Base-by-base conservation (phyloP, 1,140 invertebrate species). In the Drosophila watanabei region DNA sequence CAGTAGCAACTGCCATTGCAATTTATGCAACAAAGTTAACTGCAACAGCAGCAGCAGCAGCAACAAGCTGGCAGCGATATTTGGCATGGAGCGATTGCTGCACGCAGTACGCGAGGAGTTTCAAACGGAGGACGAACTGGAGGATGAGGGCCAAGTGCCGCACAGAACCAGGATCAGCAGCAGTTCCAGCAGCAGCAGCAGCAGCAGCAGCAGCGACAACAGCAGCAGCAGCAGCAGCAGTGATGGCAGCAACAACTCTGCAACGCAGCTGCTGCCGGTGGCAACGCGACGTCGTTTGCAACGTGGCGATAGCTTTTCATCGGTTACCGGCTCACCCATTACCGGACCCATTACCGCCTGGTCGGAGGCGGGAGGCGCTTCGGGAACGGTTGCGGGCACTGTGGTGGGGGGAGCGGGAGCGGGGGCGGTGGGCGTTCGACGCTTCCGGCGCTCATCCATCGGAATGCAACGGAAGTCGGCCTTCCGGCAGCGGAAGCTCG, bases 401-500 rank as follows among this genome's bases (percentile, higher is more conserved):
- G 45, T 18, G 14, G 62, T 45, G 5, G n/a, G n/a, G n/a, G n/a
- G n/a, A n/a, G n/a, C n/a, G n/a, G 46, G 73, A 4, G 48, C 54
- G 6, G 65, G 66, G 0, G 43, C 54, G 45, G 59, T 32, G 10
- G 43, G 59, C 48, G 61, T 90, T 28, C 84, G 91, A 46, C 91
- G 84, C 56, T 92, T 92, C 79, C 91, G 91, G 28, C 88, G 91
- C 73, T 92, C 91, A 16, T 91, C 91, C 30, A 90, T 92, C 59
- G 91, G 91, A 60, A 92, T 92, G 85, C 91, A 92, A 63, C 72
- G 91, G 65, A 90, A 90, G 57, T 81, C 91, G 35, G 91, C 91
- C 52, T 92, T 92, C 63, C 88, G 91, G 18, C 91, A 92, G 75
- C 78, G 91, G 66, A 92, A 92, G 73, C 86, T 91, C 48, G 91